Evolutionary conservation across 1,140 invertebrate species (phyloP), one percentile per base, ranked within the genome.

Genomic region (Pseudomyrmex flavicornis): DNA sequence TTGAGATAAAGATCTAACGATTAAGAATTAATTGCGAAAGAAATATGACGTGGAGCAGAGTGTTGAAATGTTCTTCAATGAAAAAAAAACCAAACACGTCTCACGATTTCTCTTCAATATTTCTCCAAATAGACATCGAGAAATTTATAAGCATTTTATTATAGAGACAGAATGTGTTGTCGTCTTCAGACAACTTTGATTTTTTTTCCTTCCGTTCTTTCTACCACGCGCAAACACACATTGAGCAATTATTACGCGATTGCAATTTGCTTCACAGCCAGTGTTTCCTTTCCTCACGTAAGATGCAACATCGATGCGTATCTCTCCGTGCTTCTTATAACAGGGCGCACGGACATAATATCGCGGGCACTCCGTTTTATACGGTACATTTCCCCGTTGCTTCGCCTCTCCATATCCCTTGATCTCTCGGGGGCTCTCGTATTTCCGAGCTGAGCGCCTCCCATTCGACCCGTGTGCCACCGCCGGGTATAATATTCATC

Each of bases 401-500:
- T 68, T 35, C 7, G 35, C 26, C 74, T 77, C 62, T 68, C 65
- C 54, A 17, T 68, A 59, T 59, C 26, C 56, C 48, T 66, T 26
- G 56, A 56, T 35, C 35, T 35, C 35, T 35, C 35, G 35, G 35
- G 35, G 35, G 35, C 35, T 35, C 26, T 26, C 62, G 62, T 66
- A 77, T 63, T 35, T 62, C 12, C 48, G 20, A 77, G 74, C 46
- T 68, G 48, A 4, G 35, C 35, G 35, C 48, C 62, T 44, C 26
- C 62, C 48, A 35, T 52, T 52, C 62, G 61, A 52, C 61, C 52
- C 46, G 61, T 54, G 62, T 12, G 46, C 62, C 62, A 35, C 35
- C 35, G 35, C 35, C 35, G 7, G 44, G 17, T 22, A 54, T 77
- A 66, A 76, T 76, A 77, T 77, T 65, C 48, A 77, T 77, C 74